These are phyloP conservation scores for Parnassius glacialis DNA, from an alignment of 2,888 invertebrate genomes.

Conservation along the genomic window DNA sequence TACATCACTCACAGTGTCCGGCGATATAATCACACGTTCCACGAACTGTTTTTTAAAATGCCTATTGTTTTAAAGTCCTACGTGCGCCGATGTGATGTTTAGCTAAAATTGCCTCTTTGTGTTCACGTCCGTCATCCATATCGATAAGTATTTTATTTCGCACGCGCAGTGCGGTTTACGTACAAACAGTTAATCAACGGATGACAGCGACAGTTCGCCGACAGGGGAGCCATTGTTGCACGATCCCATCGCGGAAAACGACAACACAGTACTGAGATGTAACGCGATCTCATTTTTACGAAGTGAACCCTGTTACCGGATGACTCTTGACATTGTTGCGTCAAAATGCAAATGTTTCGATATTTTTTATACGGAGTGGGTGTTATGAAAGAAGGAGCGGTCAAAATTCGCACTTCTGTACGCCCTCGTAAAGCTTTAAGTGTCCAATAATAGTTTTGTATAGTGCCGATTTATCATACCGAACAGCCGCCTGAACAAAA, in stretches of 20 bases:
- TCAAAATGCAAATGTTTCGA: conserved; percentile 21
- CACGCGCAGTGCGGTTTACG: neutral
- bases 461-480: conserved; percentile 37
- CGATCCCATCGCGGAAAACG: neutral
- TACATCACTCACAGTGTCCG: conserved; percentile 18
- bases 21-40: conserved; percentile 12
- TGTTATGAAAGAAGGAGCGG: conserved; percentile 9
- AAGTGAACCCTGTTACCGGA: conserved; percentile 22
- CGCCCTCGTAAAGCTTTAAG: conserved; percentile 42
- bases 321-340: conserved; percentile 4
- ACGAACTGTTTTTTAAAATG: neutral
- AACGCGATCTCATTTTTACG: conserved; percentile 50
- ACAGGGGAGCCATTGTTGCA: neutral
- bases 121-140: neutral
- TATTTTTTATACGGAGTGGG: conserved; percentile 19
- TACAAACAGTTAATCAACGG: neutral
- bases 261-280: conserved; percentile 35
- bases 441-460: conserved; percentile 43
- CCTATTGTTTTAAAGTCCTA: neutral
- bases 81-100: conserved; percentile 17
- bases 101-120: neutral
- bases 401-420: conserved; percentile 21
- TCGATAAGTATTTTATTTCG: conserved; percentile 2
- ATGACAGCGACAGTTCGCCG: neutral
- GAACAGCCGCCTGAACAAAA: conserved; percentile 55